Percentiles rank a stretch among this genome's conserved stretches.
These are phyloP conservation scores for Lasioglossum leucozonium DNA, from an alignment of 2,888 invertebrate genomes.

Conservation along the genomic window DNA sequence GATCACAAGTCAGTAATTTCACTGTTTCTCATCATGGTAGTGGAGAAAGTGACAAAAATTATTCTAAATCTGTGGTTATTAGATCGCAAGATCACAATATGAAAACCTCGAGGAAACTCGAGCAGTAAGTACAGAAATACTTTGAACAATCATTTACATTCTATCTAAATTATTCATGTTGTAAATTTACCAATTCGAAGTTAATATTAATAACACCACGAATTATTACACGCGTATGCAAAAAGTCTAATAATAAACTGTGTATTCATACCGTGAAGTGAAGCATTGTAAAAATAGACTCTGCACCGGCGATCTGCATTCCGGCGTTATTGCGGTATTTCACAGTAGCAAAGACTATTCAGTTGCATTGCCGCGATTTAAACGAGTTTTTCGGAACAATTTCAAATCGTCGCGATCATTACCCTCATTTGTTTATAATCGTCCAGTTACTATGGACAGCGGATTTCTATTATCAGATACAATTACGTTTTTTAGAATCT, in stretches of 20 bases:
- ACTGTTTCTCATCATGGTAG: constrained; percentile 82
- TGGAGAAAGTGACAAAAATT: constrained; percentile 81
- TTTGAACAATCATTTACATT: constrained; percentile 16
- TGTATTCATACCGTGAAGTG: constrained; percentile 71
- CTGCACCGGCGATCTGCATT: constrained; percentile 69
- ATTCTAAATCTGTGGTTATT: constrained; percentile 81
- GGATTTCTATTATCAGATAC: constrained; percentile 39
- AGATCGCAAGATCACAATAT: constrained; percentile 78
- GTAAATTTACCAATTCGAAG: constrained; percentile 10
- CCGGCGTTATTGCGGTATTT: constrained; percentile 64
- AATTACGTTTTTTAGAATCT: constrained; percentile 74
- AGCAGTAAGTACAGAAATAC: constrained; percentile 78
- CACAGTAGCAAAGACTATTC: constrained; percentile 50
- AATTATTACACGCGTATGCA: constrained; percentile 53
- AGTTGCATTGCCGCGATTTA: background rate
- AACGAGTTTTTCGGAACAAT: constrained; percentile 14
- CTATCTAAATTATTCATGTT: constrained; percentile 15
- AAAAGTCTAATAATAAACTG: constrained; percentile 80
- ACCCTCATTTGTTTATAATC: constrained; percentile 1
- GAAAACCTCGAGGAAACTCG: constrained; percentile 81
- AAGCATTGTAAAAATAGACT: constrained; percentile 81
- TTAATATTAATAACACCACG: constrained; percentile 54
- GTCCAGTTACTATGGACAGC: constrained; percentile 33
- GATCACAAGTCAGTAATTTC: constrained; percentile 81
- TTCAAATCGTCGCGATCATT: background rate